Evolutionary conservation across 2,113 vertebrate genomes (phyloP), one percentile per base, ranked within the genome.

Genomic region (Hippocampus abdominalis): DNA sequence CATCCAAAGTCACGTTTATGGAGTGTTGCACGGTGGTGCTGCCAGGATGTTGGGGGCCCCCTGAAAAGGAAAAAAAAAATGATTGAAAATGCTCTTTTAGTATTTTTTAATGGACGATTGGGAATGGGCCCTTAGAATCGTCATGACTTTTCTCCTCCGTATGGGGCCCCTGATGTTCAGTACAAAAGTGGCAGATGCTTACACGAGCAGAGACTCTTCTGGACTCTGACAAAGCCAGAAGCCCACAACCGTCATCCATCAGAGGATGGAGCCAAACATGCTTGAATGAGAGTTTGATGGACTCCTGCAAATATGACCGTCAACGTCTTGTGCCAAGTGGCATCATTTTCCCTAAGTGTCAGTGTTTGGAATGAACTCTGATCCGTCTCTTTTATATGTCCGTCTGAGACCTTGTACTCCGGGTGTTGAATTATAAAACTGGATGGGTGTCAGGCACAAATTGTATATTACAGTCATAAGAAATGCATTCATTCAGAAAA

Each of bases 341-440:
- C 75, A 66, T 74, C 69, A 65, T 76, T 74, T 70, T 3, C 71
- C 71, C 48, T 16, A 51, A 78, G 74, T 48, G 15, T 71, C 81
- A 62, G 66, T 71, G 79, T 75, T 81, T 77, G 70, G 62, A 81
- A 78, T 64, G 61, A 81, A 75, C 82, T 86, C 66, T 63, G 68
- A 53, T 82, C 36, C 63, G 65, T 56, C 71, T 84, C 65, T 76
- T 69, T 44, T 75, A 71, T 74, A 71, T 73, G 54, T 80, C 74
- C 44, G 73, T 71, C 51, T 75, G 71, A 77, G 25, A 80, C 75
- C 53, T 57, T 32, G 54, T 68, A 75, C 72, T 44, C 77, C 56
- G 68, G 72, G 64, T 57, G 54, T 62, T 68, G 61, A 78, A 69
- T 54, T 16, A 48, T 69, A 63, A 71, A 75, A 60, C 32, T 49